Conservation (phyloP, 2,797 vertebrate genomes). For the Schizopygopsis malacanthus region DNA sequence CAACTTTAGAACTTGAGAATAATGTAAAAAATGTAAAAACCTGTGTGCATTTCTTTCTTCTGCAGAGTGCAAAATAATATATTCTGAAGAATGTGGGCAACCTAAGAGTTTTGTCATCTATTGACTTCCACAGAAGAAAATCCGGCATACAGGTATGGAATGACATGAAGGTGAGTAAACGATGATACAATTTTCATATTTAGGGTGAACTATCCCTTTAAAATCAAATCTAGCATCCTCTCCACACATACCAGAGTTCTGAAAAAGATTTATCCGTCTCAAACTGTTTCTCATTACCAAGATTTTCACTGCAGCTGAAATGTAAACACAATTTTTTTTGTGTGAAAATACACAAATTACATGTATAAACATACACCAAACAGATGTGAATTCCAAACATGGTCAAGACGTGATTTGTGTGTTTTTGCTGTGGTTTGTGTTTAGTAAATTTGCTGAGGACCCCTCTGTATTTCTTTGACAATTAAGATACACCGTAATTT, state of each 20-base stretch:
- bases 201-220: background rate
- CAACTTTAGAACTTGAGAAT: background rate
- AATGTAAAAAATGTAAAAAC: too few relatives aligned
- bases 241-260: background rate
- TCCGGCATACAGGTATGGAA: background rate
- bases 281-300: constrained; percentile 58
- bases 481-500: constrained; percentile 55
- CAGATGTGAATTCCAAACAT: constrained; percentile 62
- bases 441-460: constrained; percentile 55
- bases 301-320: constrained; percentile 58
- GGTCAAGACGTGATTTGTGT: constrained; percentile 55
- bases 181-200: background rate
- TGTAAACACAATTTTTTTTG: constrained; percentile 60
- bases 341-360: constrained; percentile 66
- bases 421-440: constrained; percentile 59
- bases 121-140: background rate
- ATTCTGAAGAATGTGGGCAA: background rate
- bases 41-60: background rate
- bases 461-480: constrained; percentile 49
- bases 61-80: background rate
- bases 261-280: constrained; percentile 58
- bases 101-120: background rate
- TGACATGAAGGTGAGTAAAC: background rate
- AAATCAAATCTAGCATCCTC: background rate
- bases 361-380: constrained; percentile 61